phyloP scores from a whole-genome alignment of 2,888 invertebrate species.

The Tachina fera region DNA sequence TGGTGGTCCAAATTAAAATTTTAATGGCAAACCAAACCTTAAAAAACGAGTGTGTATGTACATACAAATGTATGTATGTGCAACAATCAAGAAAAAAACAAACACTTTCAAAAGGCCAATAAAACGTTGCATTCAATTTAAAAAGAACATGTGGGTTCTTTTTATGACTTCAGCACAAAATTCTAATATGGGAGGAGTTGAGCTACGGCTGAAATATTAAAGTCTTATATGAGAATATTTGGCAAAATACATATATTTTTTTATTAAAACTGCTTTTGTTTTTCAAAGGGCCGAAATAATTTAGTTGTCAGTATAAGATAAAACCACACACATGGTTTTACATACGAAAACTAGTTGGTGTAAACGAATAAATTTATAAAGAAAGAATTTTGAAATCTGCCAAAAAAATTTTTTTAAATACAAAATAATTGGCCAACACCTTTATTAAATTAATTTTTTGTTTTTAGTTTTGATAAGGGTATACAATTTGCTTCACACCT shows the following conservation, averaged over 20 bases:
- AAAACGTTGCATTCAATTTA: constrained; percentile 24
- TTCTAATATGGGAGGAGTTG: constrained; percentile 46
- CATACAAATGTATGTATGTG: not conserved
- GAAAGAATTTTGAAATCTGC: not conserved
- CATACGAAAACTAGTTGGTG: not conserved
- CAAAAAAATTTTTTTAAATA: not conserved
- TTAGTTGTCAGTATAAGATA: constrained; percentile 39
- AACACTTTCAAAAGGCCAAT: constrained; percentile 32
- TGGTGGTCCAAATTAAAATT: constrained; percentile 52
- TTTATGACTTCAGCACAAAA: constrained; percentile 5
- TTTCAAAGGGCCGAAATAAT: constrained; percentile 30
- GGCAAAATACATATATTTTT: not conserved
- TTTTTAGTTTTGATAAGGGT: not conserved
- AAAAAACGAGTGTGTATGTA: constrained; percentile 31
- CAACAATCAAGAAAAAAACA: constrained; percentile 7
- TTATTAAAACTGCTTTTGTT: not conserved
- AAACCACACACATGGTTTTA: constrained; percentile 40
- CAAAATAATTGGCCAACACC: constrained; percentile 25
- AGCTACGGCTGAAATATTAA: constrained; percentile 30
- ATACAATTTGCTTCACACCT: constrained; percentile 9
- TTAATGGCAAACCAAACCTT: constrained; percentile 40
- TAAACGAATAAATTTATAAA: constrained; percentile 6
- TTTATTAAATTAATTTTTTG: not conserved
- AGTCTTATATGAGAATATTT: not conserved
- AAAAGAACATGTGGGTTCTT: constrained; percentile 35